Percentiles rank a stretch among this genome's conserved stretches.
Conservation (phyloP, 2,888 invertebrate genomes). For the Scaptomyza flava region DNA sequence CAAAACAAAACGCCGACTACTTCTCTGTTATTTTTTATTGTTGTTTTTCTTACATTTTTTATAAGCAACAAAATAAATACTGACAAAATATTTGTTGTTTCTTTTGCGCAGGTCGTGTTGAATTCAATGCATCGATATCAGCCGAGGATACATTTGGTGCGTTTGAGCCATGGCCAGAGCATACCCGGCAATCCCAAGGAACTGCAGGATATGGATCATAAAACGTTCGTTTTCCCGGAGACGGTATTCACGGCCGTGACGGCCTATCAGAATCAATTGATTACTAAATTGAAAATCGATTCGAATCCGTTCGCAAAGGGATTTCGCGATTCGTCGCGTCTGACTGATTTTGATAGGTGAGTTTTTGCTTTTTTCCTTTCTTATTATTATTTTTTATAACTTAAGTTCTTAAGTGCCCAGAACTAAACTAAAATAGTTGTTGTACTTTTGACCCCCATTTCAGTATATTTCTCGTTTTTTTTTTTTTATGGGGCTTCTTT, state of each 20-base stretch:
- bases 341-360: slow-evolving; percentile 96
- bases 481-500: slow-evolving; percentile 61
- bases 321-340: slow-evolving; percentile 97
- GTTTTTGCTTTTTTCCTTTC: slow-evolving; percentile 38
- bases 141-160: slow-evolving; percentile 97
- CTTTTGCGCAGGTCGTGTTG: slow-evolving; percentile 92
- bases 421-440: slow-evolving; percentile 27
- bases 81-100: neutral
- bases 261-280: slow-evolving; percentile 99
- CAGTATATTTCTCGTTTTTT: slow-evolving; percentile 32
- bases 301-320: slow-evolving; percentile 99
- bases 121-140: slow-evolving; percentile 99
- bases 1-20: slow-evolving; percentile 74
- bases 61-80: slow-evolving; percentile 38
- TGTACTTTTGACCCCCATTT: slow-evolving; percentile 33
- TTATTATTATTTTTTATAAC: slow-evolving; percentile 8
- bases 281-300: slow-evolving; percentile 99
- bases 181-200: slow-evolving; percentile 90
- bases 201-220: slow-evolving; percentile 96
- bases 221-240: slow-evolving; percentile 98
- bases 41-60: slow-evolving; percentile 58
- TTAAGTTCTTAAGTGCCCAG: slow-evolving; percentile 11
- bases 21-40: slow-evolving; percentile 67
- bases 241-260: slow-evolving; percentile 99
- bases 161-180: slow-evolving; percentile 92